Base-by-base conservation (phyloP, 2,113 vertebrate species). In the Dendropsophus ebraccatus region DNA sequence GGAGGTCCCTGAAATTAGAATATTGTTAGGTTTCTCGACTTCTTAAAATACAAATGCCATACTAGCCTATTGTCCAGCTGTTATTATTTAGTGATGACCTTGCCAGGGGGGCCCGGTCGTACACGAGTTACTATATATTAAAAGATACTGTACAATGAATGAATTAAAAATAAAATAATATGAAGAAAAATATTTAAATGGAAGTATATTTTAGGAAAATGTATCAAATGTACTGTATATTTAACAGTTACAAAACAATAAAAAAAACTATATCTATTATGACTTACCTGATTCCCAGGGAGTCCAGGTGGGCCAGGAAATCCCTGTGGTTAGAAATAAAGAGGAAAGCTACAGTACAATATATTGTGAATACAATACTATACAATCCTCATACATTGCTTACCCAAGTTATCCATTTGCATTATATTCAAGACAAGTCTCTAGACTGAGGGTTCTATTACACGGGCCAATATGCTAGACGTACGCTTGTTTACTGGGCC, bases 291-390 rank as follows among this genome's bases (percentile, higher is more conserved):
- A 0, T 93, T 92, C 77, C 98, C 98, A 0, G 96, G 97, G 88
- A 99, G 99, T 84, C 98, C 97, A 0, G 97, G 95, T 58, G 94
- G 94, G 88, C 98, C 98, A 95, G 95, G 94, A 90, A 97, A 99
- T 83, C 98, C 98, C 98, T 99, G 84, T 0, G 19, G 23, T 19
- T 23, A 41, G 9, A 83, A 83, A 74, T 9, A 25, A 69, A 82
- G 81, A 70, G 76, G 14, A 65, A 32, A 47, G 23, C 16, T 21
- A 8, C 65, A 69, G 30, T 69, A 19, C 16, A 69, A 19, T 69
- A 9, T 8, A 69, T 35, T 32, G 30, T 35, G 30, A 69, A 19
- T 35, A 16, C 6, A 16, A 35, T 30, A 30, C 14, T n/a, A 65
- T n/a, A 65, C 30, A 65, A 65, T 30, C 25, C 60, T 30, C 13